Percentiles rank a stretch among this genome's conserved stretches.
Conservation (phyloP, 2,888 invertebrate genomes). For the Pandemis heparana region DNA sequence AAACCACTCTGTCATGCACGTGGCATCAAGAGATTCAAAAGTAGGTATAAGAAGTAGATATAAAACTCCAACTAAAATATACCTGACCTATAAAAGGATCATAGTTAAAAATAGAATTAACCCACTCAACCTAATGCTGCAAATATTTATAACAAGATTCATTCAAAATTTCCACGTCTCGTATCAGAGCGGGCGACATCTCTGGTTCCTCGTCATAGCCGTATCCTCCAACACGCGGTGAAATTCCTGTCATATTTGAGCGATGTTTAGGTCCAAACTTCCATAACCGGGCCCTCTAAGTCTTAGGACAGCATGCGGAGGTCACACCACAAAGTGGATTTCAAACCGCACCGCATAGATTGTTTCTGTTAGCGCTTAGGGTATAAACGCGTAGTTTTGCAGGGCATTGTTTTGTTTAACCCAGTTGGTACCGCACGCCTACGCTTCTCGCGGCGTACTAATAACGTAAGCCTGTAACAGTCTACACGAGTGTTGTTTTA, state of each 20-base stretch:
- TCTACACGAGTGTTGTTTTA: constrained; percentile 17
- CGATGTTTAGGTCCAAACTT: constrained; percentile 1
- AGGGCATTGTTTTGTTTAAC: constrained; percentile 41
- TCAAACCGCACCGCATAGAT: constrained; percentile 67
- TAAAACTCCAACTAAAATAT: not conserved
- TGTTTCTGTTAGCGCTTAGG: constrained; percentile 55
- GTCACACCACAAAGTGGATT: constrained; percentile 69
- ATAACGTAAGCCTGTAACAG: constrained; percentile 23
- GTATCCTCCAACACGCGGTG: not conserved
- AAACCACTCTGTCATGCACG: no score
- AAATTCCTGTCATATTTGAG: constrained; percentile 2
- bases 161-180: not conserved
- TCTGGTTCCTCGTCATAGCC: not conserved
- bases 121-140: not conserved
- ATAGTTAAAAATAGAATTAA: not conserved
- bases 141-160: not conserved
- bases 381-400: constrained; percentile 43
- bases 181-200: not conserved
- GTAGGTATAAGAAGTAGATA: no score
- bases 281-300: not conserved
- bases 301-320: constrained; percentile 48
- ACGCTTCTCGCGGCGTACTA: constrained; percentile 28
- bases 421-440: constrained; percentile 31
- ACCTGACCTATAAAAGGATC: not conserved
- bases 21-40: no score